Conservation (phyloP, 2,888 invertebrate species). For the Microctonus brassicae region DNA sequence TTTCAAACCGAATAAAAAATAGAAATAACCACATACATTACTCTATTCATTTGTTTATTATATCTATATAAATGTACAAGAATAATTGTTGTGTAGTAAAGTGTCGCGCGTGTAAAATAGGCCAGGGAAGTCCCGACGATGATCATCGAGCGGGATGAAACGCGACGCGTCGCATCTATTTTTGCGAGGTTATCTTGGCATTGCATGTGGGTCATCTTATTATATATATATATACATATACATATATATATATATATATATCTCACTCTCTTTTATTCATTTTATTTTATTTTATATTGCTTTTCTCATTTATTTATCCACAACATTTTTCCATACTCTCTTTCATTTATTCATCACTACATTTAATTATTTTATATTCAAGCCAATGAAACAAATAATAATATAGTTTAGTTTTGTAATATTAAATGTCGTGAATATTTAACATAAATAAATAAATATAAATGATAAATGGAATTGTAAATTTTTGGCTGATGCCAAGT, state of each 20-base stretch:
- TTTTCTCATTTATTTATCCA: not conserved
- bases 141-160: conserved; percentile 47
- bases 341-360: too few relatives aligned
- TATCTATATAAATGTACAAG: too few relatives aligned
- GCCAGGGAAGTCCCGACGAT: conserved; percentile 52
- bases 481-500: conserved; percentile 47
- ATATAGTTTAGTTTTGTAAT: too few relatives aligned
- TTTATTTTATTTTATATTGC: too few relatives aligned
- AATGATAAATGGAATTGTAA: conserved; percentile 49
- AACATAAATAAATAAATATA: too few relatives aligned
- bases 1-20: too few relatives aligned
- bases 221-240: not conserved
- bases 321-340: not conserved
- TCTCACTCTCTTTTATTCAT: conserved; percentile 32
- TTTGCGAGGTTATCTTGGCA: conserved; percentile 41
- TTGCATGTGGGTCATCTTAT: conserved; percentile 46
- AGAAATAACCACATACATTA: too few relatives aligned
- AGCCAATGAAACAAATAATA: too few relatives aligned
- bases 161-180: conserved; percentile 38
- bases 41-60: too few relatives aligned
- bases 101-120: conserved; percentile 43
- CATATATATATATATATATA: not conserved
- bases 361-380: too few relatives aligned
- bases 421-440: too few relatives aligned
- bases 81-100: too few relatives aligned